A percentile compares a stretch with the other conserved stretches of the same genome.
phyloP scores from a whole-genome alignment of 2,797 vertebrate genomes.

The Catamblyrhynchus diadema region DNA sequence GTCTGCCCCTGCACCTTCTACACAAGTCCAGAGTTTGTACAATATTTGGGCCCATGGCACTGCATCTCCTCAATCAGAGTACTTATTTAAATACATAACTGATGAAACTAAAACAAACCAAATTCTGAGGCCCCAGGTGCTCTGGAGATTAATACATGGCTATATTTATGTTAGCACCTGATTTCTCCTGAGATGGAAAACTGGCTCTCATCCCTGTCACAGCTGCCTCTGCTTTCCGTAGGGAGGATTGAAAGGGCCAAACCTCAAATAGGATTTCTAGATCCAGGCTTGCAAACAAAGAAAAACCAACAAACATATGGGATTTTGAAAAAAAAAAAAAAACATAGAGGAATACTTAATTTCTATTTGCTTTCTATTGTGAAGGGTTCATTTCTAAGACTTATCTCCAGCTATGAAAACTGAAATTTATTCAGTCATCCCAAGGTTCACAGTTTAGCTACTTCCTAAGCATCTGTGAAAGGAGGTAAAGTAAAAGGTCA shows the following conservation, averaged over 20 bases:
- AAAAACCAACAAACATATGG: not conserved
- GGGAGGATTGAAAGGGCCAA: not conserved
- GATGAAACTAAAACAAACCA: not conserved
- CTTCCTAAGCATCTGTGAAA: not conserved
- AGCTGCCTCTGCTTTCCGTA: not conserved
- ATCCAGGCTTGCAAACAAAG: not conserved
- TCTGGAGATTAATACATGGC: not conserved
- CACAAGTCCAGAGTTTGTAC: not conserved
- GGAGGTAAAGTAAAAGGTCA: not conserved
- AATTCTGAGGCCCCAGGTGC: not conserved
- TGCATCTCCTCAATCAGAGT: not conserved
- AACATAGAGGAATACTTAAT: not conserved
- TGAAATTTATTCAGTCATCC: not conserved
- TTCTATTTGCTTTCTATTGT: not conserved
- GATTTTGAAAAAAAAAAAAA: not conserved
- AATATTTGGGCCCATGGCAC: not conserved
- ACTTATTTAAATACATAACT: not conserved
- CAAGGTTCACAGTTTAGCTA: not conserved
- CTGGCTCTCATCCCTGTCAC: not conserved
- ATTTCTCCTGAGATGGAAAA: not conserved
- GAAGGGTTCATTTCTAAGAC: not conserved
- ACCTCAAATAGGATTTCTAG: not conserved
- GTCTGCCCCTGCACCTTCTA: not conserved
- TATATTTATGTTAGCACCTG: not conserved
- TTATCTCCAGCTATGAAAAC: not conserved